Evolutionary conservation across 2,113 vertebrate genomes (phyloP), one percentile per base, ranked within the genome.

Genomic region (Ranitomeya variabilis): DNA sequence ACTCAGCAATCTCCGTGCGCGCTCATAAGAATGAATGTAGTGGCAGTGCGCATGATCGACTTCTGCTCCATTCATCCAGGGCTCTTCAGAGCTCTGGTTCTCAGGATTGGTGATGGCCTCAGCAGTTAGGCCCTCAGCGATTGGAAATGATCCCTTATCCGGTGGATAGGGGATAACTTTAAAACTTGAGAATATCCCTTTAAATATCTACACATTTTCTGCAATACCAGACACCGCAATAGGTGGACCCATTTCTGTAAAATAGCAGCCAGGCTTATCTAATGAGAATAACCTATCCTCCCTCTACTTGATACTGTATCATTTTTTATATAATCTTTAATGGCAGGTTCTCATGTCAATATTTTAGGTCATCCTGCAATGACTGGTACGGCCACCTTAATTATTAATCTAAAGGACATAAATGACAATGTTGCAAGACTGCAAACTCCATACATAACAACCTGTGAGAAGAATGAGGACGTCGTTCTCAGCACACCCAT

Each of bases 351-450:
- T 71, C 26, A 71, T 71, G 14, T 26, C 31, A 71, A 7, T 13
- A 4, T 79, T 78, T 37, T 5, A 67, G 87, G 87, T 15, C 16
- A 51, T 7, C 87, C 87, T 7, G 15, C 87, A 51, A 78, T 89
- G 87, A 89, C 81, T 3, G 62, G 87, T 7, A 79, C 60, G 0
- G 60, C 60, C 18, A 89, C 45, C 10, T 6, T 89, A 62, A 19
- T 79, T 7, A 60, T 89, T 45, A 84, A 67, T 12, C 74, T 89
- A 18, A 89, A 89, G 52, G 87, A 89, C 64, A 79, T 89, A 7
- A 89, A 89, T 79, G 87, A 89, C 66, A 89, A 89, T 54, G 13
- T 52, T 14, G 81, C 87, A 19, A 84, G 7, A 19, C 21, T 89
- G 15, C 81, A 31, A 19, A 79, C 26, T 57, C 23, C 82, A 6